Evolutionary conservation across 30 jellyfish, hydroid and myxozoan species (phyloP).

Genomic region (Cassiopea xamachana): DNA sequence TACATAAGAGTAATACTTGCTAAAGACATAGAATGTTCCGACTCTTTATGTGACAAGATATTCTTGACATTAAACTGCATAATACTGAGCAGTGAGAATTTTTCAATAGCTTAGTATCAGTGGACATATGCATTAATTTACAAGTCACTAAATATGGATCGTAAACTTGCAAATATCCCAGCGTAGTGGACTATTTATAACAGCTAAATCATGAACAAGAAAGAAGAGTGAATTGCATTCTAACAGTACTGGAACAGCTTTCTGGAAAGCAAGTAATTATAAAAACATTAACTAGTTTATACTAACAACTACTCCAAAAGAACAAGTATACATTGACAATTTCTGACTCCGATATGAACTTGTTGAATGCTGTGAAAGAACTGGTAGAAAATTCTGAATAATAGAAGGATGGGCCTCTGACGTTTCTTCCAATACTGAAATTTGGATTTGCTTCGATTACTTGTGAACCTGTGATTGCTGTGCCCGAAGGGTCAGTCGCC

Average conservation of each 20-base stretch:
- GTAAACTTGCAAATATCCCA: too few species aligned
- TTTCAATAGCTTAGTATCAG: too few species aligned
- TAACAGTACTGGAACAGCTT: not conserved
- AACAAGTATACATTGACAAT: conserved; percentile 81
- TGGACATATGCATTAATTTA: too few species aligned
- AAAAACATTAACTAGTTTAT: not conserved
- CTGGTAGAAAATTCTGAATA: conserved; percentile 78
- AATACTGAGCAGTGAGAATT: too few species aligned
- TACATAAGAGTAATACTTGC: too few species aligned
- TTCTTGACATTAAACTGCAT: too few species aligned
- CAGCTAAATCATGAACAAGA: too few species aligned
- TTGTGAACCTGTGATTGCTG: conserved; percentile 78
- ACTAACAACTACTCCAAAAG: conserved; percentile 99
- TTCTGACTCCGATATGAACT: conserved; percentile 74
- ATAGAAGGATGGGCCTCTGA: conserved; percentile 88
- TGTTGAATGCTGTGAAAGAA: conserved; percentile 91
- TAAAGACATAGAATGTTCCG: too few species aligned
- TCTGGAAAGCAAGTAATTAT: not conserved
- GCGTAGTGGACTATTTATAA: too few species aligned
- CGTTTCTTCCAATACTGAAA: conserved; percentile 92
- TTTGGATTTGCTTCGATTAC: conserved; percentile 87
- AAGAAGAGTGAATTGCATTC: too few species aligned
- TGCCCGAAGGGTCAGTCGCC: conserved; percentile 93
- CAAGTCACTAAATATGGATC: too few species aligned
- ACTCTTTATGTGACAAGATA: too few species aligned